Evolutionary conservation across 2,113 vertebrate species (phyloP), one percentile per base, ranked within the genome.

Genomic region (Scomber japonicus): DNA sequence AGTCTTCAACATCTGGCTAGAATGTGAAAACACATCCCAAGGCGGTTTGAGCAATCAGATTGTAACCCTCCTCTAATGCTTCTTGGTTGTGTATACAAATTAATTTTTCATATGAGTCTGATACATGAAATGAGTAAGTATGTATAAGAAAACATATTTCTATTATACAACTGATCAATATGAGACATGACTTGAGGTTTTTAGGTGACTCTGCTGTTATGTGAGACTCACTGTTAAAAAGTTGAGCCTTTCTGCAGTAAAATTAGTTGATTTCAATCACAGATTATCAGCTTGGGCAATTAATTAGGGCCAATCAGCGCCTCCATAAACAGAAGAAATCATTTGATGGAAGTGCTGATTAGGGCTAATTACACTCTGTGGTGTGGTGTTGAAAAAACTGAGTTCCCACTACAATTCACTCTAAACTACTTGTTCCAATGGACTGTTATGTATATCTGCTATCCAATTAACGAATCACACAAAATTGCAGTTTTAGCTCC

Each of bases 251-350:
- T 76, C 15, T 27, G 3, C 69, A 59, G 35, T 62, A 24, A 71
- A 79, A 57, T 75, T 12, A 16, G 70, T 73, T 3, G 48, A 84
- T 71, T 89, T 68, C 7, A 65, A 87, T 78, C 55, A 35, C 51
- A 67, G 48, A 83, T 86, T 49, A 85, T 83, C 60, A 71, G 63
- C 71, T 80, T 11, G 1, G 64, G 53, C 51, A 44, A 81, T 87
- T 79, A 80, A 93, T 88, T 87, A 82, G 76, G 45, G 65, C 79
- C 81, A 91, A 92, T 93, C 88, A 91, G 79, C 3, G 63, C 73
- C 15, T 83, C 60, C 16, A 53, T 81, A 85, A 88, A 91, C 78
- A 79, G 71, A 81, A 78, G 63, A 76, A 90, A 88, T 89, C 85
- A 81, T 71, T 64, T 77, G 83, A 87, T 69, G 71, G 49, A 48